Conservation (phyloP, 1,140 invertebrate species). For the Meteorus sp. region DNA sequence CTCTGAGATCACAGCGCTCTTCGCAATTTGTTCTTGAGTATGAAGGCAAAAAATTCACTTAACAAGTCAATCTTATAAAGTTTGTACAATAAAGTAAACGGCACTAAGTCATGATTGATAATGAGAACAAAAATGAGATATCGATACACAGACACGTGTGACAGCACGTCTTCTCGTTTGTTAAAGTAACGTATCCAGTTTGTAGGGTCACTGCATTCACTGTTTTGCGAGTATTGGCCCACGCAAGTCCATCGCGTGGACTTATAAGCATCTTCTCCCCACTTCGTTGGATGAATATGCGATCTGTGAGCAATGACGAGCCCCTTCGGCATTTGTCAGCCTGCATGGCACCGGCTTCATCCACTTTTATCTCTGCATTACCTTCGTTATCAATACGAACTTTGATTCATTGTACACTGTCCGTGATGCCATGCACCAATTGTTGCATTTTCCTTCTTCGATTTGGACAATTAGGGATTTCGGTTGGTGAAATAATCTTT, state of each 20-base stretch:
- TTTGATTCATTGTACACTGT: background rate
- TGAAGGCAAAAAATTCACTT: no score
- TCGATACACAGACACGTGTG: background rate
- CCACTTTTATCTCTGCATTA: conserved; percentile 19
- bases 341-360: conserved; percentile 53
- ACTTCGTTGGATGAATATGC: conserved; percentile 32
- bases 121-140: background rate
- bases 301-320: conserved; percentile 20
- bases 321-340: conserved; percentile 40
- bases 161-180: background rate
- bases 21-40: no score
- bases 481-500: no score
- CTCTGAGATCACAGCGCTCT: no score
- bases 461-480: no score
- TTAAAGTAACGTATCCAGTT: conserved; percentile 6
- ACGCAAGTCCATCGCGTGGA: conserved; percentile 44
- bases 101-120: background rate
- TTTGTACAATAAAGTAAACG: background rate
- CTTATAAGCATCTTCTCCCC: conserved; percentile 57
- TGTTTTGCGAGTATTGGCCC: conserved; percentile 56
- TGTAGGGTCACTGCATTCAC: conserved; percentile 37
- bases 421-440: no score
- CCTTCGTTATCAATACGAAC: background rate
- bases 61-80: no score
- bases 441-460: no score